Evolutionary conservation across 2,888 invertebrate species (phyloP).

Genomic region (Cylindroiulus punctatus): DNA sequence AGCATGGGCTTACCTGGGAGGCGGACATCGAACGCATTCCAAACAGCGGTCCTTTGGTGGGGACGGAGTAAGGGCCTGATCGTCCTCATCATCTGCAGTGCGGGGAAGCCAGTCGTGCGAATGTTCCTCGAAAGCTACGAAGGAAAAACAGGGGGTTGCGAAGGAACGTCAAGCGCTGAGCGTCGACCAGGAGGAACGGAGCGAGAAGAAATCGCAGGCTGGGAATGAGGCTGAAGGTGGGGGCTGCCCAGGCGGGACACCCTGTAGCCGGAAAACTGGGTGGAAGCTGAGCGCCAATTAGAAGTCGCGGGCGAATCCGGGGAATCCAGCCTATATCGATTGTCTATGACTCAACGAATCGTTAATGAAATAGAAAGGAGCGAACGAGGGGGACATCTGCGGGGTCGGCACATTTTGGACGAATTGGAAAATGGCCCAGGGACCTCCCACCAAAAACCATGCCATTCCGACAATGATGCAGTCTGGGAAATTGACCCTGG

Average conservation of each 20-base stretch:
- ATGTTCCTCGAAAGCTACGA: background rate
- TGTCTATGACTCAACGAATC: slow-evolving; percentile 52
- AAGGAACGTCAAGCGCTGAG: background rate
- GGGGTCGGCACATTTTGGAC: slow-evolving; percentile 5
- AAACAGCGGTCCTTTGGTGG: background rate
- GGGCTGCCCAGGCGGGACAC: background rate
- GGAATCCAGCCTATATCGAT: slow-evolving; percentile 44
- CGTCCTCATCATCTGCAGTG: slow-evolving; percentile 48
- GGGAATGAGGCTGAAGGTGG: background rate
- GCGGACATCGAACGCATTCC: background rate
- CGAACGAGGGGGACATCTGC: slow-evolving; percentile 12
- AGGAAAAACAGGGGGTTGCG: background rate
- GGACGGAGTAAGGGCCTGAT: background rate
- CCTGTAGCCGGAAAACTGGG: background rate
- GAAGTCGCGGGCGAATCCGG: slow-evolving; percentile 25
- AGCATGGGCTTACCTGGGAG: background rate
- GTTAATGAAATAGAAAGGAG: slow-evolving; percentile 48
- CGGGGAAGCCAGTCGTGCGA: slow-evolving; percentile 27
- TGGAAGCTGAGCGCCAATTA: slow-evolving; percentile 34
- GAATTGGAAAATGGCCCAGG: slow-evolving; percentile 24
- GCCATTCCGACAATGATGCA: background rate
- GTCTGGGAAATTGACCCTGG: too few species aligned
- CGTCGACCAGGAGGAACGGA: background rate
- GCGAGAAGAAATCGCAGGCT: background rate
- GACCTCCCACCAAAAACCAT: background rate